phyloP scores from a whole-genome alignment of 2,888 invertebrate genomes.

The Allophyes oxyacanthae region DNA sequence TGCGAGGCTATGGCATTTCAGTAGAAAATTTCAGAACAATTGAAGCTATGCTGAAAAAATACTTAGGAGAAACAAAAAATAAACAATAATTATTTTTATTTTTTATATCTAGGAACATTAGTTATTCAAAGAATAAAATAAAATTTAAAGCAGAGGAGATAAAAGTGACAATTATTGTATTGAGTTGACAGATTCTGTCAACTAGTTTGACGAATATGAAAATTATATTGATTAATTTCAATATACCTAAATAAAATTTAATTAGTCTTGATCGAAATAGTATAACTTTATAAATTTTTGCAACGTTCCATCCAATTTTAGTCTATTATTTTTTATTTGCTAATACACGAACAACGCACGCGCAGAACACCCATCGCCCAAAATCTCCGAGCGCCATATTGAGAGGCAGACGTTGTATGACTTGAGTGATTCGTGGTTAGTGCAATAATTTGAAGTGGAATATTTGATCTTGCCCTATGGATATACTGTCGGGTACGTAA shows the following conservation, averaged over 20 bases:
- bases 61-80: too few relatives aligned
- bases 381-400: slow-evolving; percentile 93
- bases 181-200: slow-evolving; percentile 74
- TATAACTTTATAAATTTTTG: slow-evolving; percentile 60
- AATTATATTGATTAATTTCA: slow-evolving; percentile 76
- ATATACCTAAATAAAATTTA: slow-evolving; percentile 65
- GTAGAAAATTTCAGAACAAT: not conserved
- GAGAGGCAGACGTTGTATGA: slow-evolving; percentile 93
- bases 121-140: slow-evolving; percentile 31
- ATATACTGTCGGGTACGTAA: slow-evolving; percentile 90
- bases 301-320: slow-evolving; percentile 65
- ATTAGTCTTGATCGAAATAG: slow-evolving; percentile 60
- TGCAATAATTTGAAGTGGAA: slow-evolving; percentile 89
- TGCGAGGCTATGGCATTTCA: slow-evolving; percentile 21
- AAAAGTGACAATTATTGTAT: slow-evolving; percentile 45
- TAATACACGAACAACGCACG: slow-evolving; percentile 87
- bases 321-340: slow-evolving; percentile 79
- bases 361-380: slow-evolving; percentile 88
- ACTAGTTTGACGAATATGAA: slow-evolving; percentile 80
- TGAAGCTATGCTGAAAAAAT: too few relatives aligned
- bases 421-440: slow-evolving; percentile 89
- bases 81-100: too few relatives aligned
- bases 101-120: slow-evolving; percentile 1
- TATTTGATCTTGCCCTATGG: slow-evolving; percentile 89
- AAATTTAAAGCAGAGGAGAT: slow-evolving; percentile 21